Conservation (phyloP, 2,113 vertebrate species). For the Martes martes region DNA sequence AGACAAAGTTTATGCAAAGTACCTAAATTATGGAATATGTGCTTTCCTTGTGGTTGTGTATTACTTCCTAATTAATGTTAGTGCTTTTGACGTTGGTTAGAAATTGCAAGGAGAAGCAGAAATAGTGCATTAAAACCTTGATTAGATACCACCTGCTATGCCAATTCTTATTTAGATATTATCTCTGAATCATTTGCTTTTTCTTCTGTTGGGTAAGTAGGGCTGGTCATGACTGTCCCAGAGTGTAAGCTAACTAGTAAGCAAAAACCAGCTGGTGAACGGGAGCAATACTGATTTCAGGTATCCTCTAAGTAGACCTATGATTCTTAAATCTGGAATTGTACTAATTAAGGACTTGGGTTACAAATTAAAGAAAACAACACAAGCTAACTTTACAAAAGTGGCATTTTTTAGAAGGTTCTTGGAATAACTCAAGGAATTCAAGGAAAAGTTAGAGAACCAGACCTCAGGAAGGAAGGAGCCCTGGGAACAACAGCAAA, state of each 20-base stretch:
- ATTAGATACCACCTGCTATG: background rate
- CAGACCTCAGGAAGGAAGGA: background rate
- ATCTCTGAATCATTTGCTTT: background rate
- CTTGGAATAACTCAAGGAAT: background rate
- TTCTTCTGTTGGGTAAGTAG: background rate
- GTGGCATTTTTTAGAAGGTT: background rate
- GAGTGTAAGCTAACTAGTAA: background rate
- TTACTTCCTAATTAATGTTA: background rate
- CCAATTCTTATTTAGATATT: background rate
- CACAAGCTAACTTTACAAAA: background rate
- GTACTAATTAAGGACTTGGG: background rate
- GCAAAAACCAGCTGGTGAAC: background rate
- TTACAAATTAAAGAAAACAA: conserved; percentile 9
- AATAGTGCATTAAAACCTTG: background rate
- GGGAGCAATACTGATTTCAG: background rate
- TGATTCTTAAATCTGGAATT: background rate
- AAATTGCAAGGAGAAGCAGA: background rate
- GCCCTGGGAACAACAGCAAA: background rate
- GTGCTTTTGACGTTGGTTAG: background rate
- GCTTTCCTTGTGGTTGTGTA: background rate
- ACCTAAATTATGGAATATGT: background rate
- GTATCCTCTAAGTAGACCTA: background rate
- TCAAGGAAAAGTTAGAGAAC: background rate
- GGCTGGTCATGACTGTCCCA: background rate
- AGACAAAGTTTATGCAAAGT: background rate